phyloP scores from a whole-genome alignment of 1,140 invertebrate species.

The Xylocopa sonorina region DNA sequence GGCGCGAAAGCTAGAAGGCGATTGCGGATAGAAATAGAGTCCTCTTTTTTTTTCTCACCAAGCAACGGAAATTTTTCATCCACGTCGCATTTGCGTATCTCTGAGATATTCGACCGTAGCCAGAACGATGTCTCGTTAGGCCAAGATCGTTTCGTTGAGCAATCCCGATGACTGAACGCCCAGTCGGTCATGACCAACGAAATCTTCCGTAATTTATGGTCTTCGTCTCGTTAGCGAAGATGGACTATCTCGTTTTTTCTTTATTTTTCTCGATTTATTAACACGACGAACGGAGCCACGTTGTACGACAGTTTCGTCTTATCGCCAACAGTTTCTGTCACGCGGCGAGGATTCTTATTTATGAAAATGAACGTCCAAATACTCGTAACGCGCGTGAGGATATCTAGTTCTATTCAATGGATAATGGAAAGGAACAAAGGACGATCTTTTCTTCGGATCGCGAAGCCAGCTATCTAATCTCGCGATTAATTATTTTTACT shows the following conservation, averaged over 20 bases:
- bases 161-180: background rate
- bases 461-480: too few species aligned
- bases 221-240: background rate
- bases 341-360: too few species aligned
- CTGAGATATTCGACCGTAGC: background rate
- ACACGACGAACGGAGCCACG: background rate
- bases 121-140: background rate
- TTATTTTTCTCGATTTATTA: too few species aligned
- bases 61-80: conserved; percentile 25
- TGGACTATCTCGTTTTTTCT: background rate
- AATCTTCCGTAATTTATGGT: background rate
- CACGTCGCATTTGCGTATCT: conserved; percentile 2
- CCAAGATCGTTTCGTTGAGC: conserved; percentile 4
- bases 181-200: conserved; percentile 6
- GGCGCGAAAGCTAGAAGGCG: background rate
- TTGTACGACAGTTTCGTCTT: background rate
- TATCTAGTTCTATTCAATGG: too few species aligned
- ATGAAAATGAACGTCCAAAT: too few species aligned
- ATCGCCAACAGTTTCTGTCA: too few species aligned
- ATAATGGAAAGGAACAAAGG: too few species aligned
- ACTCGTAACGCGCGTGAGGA: too few species aligned
- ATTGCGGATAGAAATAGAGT: conserved; percentile 28
- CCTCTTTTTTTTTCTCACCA: background rate
- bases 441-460: too few species aligned
- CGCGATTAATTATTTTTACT: too few species aligned